These are phyloP conservation scores for Drosophila sp. DNA, from an alignment of 1,140 invertebrate species.

Conservation along the genomic window DNA sequence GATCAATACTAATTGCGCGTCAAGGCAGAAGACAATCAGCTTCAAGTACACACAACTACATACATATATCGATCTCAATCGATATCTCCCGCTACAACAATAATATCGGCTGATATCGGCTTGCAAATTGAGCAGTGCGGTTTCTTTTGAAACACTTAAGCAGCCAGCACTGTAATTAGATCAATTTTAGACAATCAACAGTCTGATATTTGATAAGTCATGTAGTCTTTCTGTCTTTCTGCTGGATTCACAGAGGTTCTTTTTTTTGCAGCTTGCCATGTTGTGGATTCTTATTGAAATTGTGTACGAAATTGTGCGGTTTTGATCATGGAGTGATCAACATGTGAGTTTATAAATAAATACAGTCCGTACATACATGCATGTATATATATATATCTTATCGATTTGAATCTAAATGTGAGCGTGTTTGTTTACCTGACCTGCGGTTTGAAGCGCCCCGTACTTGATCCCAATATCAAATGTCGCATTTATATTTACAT, in stretches of 20 bases:
- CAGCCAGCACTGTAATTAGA: slow-evolving; percentile 5
- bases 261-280: slow-evolving; percentile 6
- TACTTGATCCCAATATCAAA: slow-evolving; percentile 74
- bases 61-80: slow-evolving; percentile 16
- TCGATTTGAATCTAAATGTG: slow-evolving; percentile 13
- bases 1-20: slow-evolving; percentile 48
- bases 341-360: slow-evolving; percentile 50
- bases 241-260: neutral
- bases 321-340: slow-evolving; percentile 38
- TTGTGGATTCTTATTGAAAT: slow-evolving; percentile 45
- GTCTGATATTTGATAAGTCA: neutral
- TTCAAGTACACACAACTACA: slow-evolving; percentile 21
- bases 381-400: slow-evolving; percentile 1
- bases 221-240: slow-evolving; percentile 1
- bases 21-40: slow-evolving; percentile 40
- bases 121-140: slow-evolving; percentile 2
- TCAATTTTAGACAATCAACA: slow-evolving; percentile 15
- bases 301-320: slow-evolving; percentile 55
- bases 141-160: slow-evolving; percentile 11
- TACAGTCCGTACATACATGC: neutral
- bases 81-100: neutral
- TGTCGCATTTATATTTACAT: slow-evolving; percentile 38
- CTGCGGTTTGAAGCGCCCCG: slow-evolving; percentile 46
- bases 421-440: slow-evolving; percentile 40
- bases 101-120: no score